Conservation (phyloP, 1,140 invertebrate genomes). For the Dinoponera quadriceps region DNA sequence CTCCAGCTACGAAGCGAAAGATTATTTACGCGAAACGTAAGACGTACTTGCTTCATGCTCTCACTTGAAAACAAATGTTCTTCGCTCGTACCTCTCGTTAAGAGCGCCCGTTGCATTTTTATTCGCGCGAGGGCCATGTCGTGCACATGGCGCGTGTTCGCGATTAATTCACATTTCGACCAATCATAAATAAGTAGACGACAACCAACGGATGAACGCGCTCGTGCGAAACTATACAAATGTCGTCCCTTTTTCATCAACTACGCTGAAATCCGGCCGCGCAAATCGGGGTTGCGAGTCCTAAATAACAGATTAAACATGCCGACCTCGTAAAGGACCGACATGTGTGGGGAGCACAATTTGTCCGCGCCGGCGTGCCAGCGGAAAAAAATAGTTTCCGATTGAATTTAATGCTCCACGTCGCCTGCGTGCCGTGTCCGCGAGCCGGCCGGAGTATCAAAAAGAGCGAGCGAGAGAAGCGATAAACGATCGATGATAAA, state of each 20-base stretch:
- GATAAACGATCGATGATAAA: slow-evolving; percentile 33
- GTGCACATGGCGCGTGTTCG: neutral
- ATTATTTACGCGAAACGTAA: neutral
- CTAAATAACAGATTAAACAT: slow-evolving; percentile 56
- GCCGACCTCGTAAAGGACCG: slow-evolving; percentile 21
- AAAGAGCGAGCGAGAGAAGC: slow-evolving; percentile 40
- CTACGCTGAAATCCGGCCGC: neutral
- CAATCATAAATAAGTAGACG: slow-evolving; percentile 9
- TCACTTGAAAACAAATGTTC: neutral
- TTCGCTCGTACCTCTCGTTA: neutral
- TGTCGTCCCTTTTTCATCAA: slow-evolving; percentile 3
- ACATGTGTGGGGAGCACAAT: slow-evolving; percentile 48
- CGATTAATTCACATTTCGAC: slow-evolving; percentile 4
- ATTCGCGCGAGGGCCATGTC: neutral
- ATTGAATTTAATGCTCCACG: slow-evolving; percentile 56
- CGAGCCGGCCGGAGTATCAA: slow-evolving; percentile 34
- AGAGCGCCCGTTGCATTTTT: slow-evolving; percentile 7
- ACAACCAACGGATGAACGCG: neutral
- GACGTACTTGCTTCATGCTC: neutral
- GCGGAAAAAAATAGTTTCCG: slow-evolving; percentile 45
- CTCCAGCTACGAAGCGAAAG: neutral
- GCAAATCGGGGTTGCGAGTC: slow-evolving; percentile 2
- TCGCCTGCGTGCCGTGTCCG: slow-evolving; percentile 24
- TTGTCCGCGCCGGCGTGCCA: slow-evolving; percentile 32
- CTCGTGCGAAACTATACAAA: slow-evolving; percentile 7